These are phyloP conservation scores for Dipodomys spectabilis DNA, from an alignment of 2,113 vertebrate species.

Conservation along the genomic window DNA sequence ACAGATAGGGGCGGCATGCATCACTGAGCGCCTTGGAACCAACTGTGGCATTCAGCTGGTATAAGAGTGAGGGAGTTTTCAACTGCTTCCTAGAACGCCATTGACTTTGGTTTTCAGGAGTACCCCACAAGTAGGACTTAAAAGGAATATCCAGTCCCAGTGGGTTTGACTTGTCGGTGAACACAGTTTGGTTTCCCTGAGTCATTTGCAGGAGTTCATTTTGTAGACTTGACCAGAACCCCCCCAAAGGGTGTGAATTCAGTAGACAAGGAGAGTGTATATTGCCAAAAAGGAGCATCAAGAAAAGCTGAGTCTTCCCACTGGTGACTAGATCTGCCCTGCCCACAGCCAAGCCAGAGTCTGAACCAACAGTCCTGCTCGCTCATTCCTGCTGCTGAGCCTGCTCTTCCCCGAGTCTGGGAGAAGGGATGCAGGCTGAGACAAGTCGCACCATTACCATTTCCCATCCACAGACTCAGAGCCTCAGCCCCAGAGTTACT, in stretches of 20 bases:
- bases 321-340: not conserved
- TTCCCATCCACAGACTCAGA: not conserved
- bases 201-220: constrained; percentile 6
- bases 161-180: constrained; percentile 30
- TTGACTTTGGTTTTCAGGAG: constrained; percentile 44
- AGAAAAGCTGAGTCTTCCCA: not conserved
- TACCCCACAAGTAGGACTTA: not conserved
- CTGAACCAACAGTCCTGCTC: not conserved
- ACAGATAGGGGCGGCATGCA: not conserved
- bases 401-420: not conserved
- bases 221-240: not conserved
- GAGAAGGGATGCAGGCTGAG: not conserved
- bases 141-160: not conserved
- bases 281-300: constrained; percentile 3
- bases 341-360: not conserved
- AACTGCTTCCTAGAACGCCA: not conserved
- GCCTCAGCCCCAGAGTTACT: not conserved
- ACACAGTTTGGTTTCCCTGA: not conserved
- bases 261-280: not conserved
- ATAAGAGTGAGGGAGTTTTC: not conserved
- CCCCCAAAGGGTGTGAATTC: not conserved
- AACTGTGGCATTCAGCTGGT: not conserved
- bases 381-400: not conserved
- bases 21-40: not conserved
- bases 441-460: not conserved